Conservation (phyloP, 2,797 vertebrate genomes). For the Gastrophryne carolinensis region DNA sequence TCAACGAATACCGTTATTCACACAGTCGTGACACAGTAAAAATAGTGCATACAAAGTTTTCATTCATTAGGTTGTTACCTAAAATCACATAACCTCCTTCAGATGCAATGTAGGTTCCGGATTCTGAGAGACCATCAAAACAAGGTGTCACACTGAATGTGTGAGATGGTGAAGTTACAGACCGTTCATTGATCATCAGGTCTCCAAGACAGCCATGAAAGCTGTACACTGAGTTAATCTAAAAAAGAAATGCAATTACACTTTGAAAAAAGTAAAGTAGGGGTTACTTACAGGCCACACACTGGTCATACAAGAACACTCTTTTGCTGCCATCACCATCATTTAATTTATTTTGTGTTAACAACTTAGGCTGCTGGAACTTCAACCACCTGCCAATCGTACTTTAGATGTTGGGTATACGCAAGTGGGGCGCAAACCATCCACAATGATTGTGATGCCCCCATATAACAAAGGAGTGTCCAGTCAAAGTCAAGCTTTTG, state of each 20-base stretch:
- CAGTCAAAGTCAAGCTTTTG: too few species aligned
- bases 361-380: too few species aligned
- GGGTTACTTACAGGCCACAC: too few species aligned
- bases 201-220: conserved; percentile 87
- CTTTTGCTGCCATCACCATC: too few species aligned
- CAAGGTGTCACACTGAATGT: conserved; percentile 90
- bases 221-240: conserved; percentile 86
- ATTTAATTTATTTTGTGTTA: too few species aligned
- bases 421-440: too few species aligned
- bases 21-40: neutral
- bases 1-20: conserved; percentile 18
- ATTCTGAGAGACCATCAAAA: conserved; percentile 84
- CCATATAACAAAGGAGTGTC: too few species aligned
- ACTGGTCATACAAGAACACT: too few species aligned
- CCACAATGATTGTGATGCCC: too few species aligned
- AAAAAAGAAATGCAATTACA: conserved; percentile 50
- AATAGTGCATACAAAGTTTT: conserved; percentile 11
- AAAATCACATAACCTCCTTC: conserved; percentile 88
- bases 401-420: too few species aligned
- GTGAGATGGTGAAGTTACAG: conserved; percentile 71
- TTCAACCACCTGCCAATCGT: too few species aligned
- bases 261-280: too few species aligned
- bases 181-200: conserved; percentile 80
- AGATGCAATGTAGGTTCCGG: conserved; percentile 87
- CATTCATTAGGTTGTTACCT: conserved; percentile 65